A percentile compares a stretch with the other conserved stretches of the same genome.
Evolutionary conservation across 2,888 invertebrate species (phyloP).

Genomic region (Sceliomorpha sp.): DNA sequence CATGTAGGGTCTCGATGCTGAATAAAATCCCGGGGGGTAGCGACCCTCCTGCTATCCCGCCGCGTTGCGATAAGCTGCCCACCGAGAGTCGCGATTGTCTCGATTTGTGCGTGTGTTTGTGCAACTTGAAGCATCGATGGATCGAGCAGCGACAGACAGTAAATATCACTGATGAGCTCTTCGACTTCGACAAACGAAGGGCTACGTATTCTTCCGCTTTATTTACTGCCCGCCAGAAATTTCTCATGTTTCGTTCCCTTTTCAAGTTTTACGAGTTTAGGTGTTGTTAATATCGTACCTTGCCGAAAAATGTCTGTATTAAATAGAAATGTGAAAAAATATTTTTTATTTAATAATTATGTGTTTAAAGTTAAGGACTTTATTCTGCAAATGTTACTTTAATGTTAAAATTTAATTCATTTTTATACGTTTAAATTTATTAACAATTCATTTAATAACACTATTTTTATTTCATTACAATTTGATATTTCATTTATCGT

Average conservation of each 20-base stretch:
- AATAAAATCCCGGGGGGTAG: constrained; percentile 65
- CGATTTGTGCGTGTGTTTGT: constrained; percentile 66
- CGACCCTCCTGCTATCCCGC: constrained; percentile 42
- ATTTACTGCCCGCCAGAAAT: constrained; percentile 64
- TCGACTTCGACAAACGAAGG: constrained; percentile 47
- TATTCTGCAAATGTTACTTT: too few relatives aligned
- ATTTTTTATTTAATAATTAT: too few relatives aligned
- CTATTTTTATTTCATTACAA: not conserved
- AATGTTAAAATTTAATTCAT: too few relatives aligned
- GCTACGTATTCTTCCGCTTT: constrained; percentile 60
- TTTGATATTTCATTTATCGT: constrained; percentile 60
- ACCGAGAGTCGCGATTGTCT: constrained; percentile 74
- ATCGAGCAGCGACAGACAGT: constrained; percentile 70
- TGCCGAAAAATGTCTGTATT: too few relatives aligned
- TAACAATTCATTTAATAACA: not conserved
- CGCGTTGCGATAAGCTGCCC: constrained; percentile 70
- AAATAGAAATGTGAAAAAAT: too few relatives aligned
- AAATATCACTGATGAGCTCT: constrained; percentile 74
- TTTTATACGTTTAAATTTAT: too few relatives aligned
- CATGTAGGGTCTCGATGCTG: constrained; percentile 69
- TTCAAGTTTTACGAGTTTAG: not conserved
- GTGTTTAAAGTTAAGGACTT: too few relatives aligned
- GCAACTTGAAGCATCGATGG: constrained; percentile 61
- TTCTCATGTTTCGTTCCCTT: constrained; percentile 42
- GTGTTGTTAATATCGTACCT: too few relatives aligned